A percentile compares a stretch with the other conserved stretches of the same genome.
phyloP scores from a whole-genome alignment of 2,113 vertebrate genomes.

The Siphamia tubifer region DNA sequence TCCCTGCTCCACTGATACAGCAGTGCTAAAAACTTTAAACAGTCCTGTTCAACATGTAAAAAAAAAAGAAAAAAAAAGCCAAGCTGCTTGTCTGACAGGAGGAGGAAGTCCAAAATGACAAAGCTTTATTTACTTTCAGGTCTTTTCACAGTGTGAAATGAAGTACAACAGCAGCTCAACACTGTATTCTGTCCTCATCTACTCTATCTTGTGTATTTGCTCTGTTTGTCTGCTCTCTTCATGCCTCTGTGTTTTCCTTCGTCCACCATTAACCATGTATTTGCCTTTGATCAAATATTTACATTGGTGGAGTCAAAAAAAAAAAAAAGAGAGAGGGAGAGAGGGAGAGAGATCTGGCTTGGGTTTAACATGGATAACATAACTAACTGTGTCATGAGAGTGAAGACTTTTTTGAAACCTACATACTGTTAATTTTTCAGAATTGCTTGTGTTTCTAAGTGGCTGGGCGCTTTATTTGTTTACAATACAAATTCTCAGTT shows the following conservation, averaged over 20 bases:
- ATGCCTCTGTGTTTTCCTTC: conserved; percentile 17
- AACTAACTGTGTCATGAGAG: background rate
- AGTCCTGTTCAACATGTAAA: background rate
- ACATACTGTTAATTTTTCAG: too few relatives aligned
- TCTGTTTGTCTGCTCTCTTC: background rate
- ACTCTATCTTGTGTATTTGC: background rate
- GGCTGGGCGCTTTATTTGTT: too few relatives aligned
- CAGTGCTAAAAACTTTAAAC: background rate
- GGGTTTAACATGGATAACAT: background rate
- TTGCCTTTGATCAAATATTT: conserved; percentile 74
- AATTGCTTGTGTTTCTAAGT: too few relatives aligned
- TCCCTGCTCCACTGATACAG: background rate
- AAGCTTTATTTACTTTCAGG: background rate
- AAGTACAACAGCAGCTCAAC: background rate
- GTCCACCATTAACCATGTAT: conserved; percentile 32
- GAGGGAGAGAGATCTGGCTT: background rate
- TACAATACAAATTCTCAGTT: too few relatives aligned
- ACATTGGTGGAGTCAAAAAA: conserved; percentile 65
- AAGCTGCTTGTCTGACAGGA: too few relatives aligned
- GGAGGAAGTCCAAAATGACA: conserved; percentile 21
- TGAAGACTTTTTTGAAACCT: background rate
- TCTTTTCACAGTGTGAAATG: background rate
- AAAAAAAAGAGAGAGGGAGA: too few relatives aligned
- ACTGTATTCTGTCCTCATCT: background rate
- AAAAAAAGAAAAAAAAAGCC: too few relatives aligned